These are phyloP conservation scores for Scophthalmus maximus DNA, from an alignment of 2,113 vertebrate genomes.

Conservation along the genomic window DNA sequence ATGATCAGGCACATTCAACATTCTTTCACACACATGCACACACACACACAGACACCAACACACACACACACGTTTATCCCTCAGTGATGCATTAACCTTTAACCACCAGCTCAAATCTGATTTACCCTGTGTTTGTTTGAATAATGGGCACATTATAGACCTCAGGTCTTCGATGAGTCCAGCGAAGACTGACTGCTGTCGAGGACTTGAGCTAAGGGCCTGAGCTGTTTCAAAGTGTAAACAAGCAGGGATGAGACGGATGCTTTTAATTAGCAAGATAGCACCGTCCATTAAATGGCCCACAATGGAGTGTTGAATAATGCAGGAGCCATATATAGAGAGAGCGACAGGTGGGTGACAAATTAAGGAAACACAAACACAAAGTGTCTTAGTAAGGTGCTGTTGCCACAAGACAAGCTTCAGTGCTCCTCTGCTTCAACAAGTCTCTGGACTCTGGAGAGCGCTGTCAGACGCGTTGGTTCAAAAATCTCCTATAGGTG, in stretches of 20 bases:
- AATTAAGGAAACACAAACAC: not conserved
- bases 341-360: not conserved
- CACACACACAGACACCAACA: slow-evolving; percentile 3
- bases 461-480: not conserved
- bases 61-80: slow-evolving; percentile 13
- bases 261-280: slow-evolving; percentile 25
- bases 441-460: not conserved
- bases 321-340: not conserved
- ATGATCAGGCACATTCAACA: slow-evolving; percentile 17
- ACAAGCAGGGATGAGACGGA: slow-evolving; percentile 3
- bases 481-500: not conserved
- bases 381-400: not conserved
- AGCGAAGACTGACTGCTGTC: not conserved
- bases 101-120: not conserved
- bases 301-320: slow-evolving; percentile 45
- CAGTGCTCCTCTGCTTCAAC: not conserved
- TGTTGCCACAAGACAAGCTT: not conserved
- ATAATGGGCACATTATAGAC: not conserved
- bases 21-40: slow-evolving; percentile 7
- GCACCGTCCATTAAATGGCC: slow-evolving; percentile 5
- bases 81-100: slow-evolving; percentile 46
- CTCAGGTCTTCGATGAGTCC: not conserved
- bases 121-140: not conserved
- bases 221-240: not conserved
- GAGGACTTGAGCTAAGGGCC: not conserved